Evolutionary conservation across 2,797 vertebrate genomes (phyloP).

Genomic region (Liasis olivaceus): DNA sequence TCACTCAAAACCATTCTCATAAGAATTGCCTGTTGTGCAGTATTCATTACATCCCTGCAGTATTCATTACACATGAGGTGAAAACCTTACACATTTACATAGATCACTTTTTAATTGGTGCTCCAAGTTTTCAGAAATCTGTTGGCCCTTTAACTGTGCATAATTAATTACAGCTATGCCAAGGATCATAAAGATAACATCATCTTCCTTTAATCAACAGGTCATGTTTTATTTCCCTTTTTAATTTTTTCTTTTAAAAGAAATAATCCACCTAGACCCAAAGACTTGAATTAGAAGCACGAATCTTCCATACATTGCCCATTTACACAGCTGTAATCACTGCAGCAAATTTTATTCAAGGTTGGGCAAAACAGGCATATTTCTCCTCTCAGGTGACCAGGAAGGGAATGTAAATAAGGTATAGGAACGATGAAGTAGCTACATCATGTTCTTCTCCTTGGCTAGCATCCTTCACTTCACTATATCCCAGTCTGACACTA

Average conservation of each 20-base stretch:
- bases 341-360: neutral
- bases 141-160: neutral
- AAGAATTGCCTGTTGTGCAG: neutral
- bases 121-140: neutral
- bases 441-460: neutral
- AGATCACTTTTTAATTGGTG: neutral
- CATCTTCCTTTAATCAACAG: neutral
- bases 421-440: neutral
- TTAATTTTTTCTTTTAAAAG: neutral
- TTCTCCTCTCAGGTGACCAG: neutral
- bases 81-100: neutral
- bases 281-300: neutral
- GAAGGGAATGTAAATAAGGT: neutral
- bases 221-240: neutral
- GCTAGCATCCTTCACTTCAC: neutral
- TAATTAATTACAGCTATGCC: neutral
- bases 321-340: neutral
- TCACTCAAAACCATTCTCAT: neutral
- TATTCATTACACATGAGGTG: neutral
- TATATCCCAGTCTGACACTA: neutral
- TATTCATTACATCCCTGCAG: neutral
- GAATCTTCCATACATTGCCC: neutral
- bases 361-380: neutral
- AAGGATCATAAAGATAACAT: neutral
- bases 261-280: neutral